Evolutionary conservation across 2,888 invertebrate genomes (phyloP).

Genomic region (Caenorhabditis sp.): DNA sequence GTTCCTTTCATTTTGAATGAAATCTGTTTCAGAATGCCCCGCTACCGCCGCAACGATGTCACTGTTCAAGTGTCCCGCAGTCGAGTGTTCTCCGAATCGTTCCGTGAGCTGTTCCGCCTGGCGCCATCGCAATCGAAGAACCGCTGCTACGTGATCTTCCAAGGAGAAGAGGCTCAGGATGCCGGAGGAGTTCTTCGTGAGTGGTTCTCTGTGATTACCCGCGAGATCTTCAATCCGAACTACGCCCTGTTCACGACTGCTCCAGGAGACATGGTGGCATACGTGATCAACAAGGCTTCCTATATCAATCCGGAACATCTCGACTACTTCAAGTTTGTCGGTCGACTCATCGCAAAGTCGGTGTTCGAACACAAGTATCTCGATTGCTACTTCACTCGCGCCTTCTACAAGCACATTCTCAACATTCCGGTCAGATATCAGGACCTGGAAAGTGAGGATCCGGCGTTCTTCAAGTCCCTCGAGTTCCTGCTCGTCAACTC

Average conservation of each 20-base stretch:
- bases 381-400: too few relatives aligned
- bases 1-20: too few relatives aligned
- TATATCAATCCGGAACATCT: slow-evolving; percentile 94
- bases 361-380: slow-evolving; percentile 95
- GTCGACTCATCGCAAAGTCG: slow-evolving; percentile 93
- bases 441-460: too few relatives aligned
- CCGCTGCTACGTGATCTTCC: slow-evolving; percentile 93
- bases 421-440: too few relatives aligned
- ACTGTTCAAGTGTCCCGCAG: slow-evolving; percentile 91
- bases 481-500: too few relatives aligned
- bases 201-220: slow-evolving; percentile 92
- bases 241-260: slow-evolving; percentile 93
- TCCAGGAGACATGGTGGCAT: slow-evolving; percentile 93
- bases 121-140: slow-evolving; percentile 93
- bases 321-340: slow-evolving; percentile 94
- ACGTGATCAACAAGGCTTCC: slow-evolving; percentile 91
- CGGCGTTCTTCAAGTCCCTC: too few relatives aligned
- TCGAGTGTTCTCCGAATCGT: slow-evolving; percentile 93
- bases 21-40: slow-evolving; percentile 52
- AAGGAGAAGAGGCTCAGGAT: slow-evolving; percentile 94
- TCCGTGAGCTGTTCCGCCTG: slow-evolving; percentile 90
- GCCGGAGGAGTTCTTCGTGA: slow-evolving; percentile 92
- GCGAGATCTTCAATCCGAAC: slow-evolving; percentile 95
- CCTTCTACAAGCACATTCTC: too few relatives aligned
- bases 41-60: slow-evolving; percentile 88